Evolutionary conservation across 53 echinoderm and acorn worm genomes (phyloP), one percentile per base, ranked within the genome.

Genomic region (Hippasteria phrygiana): DNA sequence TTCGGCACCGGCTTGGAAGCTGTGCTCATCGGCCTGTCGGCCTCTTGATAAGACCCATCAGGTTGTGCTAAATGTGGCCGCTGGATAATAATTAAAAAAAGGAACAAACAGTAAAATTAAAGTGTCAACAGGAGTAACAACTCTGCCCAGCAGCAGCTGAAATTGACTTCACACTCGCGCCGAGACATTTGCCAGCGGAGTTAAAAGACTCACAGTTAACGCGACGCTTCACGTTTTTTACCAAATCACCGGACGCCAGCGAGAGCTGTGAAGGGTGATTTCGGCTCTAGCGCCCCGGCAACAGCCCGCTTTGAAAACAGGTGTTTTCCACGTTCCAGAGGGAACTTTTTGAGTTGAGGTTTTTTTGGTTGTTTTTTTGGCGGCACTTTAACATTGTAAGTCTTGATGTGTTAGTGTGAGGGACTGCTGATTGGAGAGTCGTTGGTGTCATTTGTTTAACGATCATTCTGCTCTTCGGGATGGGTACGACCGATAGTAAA

Each of bases 271-370:
- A 24, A 9, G 65, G 82, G 82, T 82, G 82, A 82, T 82, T 82
- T 82, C 82, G 12, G 43, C 47, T 43, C 45, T 66, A 64, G 63
- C 45, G 65, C 47, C 82, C 73, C 0, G 17, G 20, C 45, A 43
- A 82, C 82, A 82, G 65, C 66, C 48, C 33, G 67, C 43, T 66
- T 45, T 24, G 5, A 66, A 82, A 82, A 82, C 82, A 82, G 82
- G 82, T 82, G 82, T 82, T 73, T 73, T 73, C 5, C 28, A 1
- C 51, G 0, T 34, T 75, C 51, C 51, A 29, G 13, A 2, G 12
- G 48, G 32, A 51, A 50, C 51, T 51, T 75, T 48, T 2, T 14
- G 73, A 9, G 73, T 34, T 31, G 7, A n/a, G 46, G 55, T 50
- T 75, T 75, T 31, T 45, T 51, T 51, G 16, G 77, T 9, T 42